Evolutionary conservation across 2,797 vertebrate genomes (phyloP), one percentile per base, ranked within the genome.

Genomic region (Coregonus sp.): DNA sequence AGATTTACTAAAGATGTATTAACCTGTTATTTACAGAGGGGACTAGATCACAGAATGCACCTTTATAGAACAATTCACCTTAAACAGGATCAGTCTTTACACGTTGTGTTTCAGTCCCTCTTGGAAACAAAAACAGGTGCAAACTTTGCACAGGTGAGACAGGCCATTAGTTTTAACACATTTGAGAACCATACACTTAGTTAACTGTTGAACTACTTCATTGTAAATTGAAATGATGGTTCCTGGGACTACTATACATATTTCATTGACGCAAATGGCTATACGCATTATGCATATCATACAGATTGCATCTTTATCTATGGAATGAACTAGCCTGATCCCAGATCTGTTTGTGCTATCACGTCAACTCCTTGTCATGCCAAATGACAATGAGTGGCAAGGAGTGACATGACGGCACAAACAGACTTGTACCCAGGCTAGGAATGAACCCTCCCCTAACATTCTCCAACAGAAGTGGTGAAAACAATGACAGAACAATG

Each of bases 81-180:
- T 56, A 5, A 56, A 56, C 6, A 56, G 5, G 15, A 56, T 56
- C 50, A 12, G 11, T 51, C 40, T 47, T 47, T 47, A 47, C 40
- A 47, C 0, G 0, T 12, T 47, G 40, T 47, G 40, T 47, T 47
- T 47, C 11, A 47, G 40, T 12, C 40, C 11, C 40, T 12, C 40
- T 47, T 35, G 66, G 15, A 68, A 37, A 37, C 66, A 6, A 16
- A 18, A 16, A 4, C 66, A 84, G 77, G 80, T 80, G 82, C 78
- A 69, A 70, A 29, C 51, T 51, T 77, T 66, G 67, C 66, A 77
- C 84, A 86, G 88, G 82, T 87, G 86, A 61, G 54, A 11, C 71
- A 68, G 66, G 33, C 5, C 66, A 33, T 68, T 16, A 0, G 14
- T 18, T 65, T 18, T 25, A 29, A 35, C 29, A 47, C 9, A 47